phyloP scores from a whole-genome alignment of 2,888 invertebrate species.

The Proisotoma minuta region DNA sequence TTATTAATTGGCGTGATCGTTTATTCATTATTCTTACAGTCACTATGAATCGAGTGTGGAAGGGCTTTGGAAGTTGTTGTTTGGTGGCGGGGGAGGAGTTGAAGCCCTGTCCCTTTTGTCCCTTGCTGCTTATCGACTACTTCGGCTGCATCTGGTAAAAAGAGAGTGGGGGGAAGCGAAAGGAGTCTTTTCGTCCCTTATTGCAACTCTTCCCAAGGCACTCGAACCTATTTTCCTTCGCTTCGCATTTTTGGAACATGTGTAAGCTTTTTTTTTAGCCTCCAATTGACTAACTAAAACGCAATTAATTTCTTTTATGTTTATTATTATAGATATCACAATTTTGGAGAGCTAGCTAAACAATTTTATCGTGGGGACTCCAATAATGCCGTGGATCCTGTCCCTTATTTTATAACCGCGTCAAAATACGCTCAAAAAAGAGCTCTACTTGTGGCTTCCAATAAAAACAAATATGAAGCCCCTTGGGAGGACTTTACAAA shows the following conservation, averaged over 20 bases:
- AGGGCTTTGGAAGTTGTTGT: neutral
- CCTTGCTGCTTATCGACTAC: conserved; percentile 92
- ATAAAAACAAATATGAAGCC: conserved; percentile 2
- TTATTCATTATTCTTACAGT: neutral
- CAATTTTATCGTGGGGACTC: conserved; percentile 29
- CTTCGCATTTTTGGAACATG: conserved; percentile 89
- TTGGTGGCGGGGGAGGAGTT: neutral
- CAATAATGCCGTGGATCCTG: conserved; percentile 37
- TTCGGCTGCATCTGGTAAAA: conserved; percentile 79
- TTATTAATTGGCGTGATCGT: too few relatives aligned
- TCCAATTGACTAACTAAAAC: neutral
- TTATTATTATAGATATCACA: conserved; percentile 27
- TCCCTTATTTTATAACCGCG: conserved; percentile 39
- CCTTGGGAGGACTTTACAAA: conserved; percentile 13
- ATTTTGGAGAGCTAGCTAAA: conserved; percentile 41
- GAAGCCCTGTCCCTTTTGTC: conserved; percentile 76
- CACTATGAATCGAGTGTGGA: neutral
- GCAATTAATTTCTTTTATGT: too few relatives aligned
- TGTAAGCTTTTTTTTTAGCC: conserved; percentile 59
- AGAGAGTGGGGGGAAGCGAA: conserved; percentile 75
- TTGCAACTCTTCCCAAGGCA: too few relatives aligned
- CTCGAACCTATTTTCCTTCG: too few relatives aligned
- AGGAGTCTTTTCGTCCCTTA: too few relatives aligned
- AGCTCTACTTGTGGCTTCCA: conserved; percentile 8
- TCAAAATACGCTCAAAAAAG: conserved; percentile 36